Base-by-base conservation (phyloP, 2,797 vertebrate species). In the Bovichtus diacanthus region DNA sequence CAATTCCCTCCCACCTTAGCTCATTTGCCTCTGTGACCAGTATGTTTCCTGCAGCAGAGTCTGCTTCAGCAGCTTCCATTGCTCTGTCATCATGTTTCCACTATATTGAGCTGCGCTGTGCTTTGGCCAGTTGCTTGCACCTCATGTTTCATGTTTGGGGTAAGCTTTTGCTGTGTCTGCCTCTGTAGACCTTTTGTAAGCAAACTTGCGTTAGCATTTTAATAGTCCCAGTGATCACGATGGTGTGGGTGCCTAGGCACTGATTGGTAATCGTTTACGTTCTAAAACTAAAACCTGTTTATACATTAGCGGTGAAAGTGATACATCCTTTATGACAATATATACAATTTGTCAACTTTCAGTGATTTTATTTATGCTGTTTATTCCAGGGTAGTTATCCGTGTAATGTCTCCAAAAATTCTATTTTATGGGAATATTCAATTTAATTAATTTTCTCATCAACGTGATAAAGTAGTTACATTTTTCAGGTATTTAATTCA, bases 1-100 rank as follows among this genome's bases (percentile, higher is more conserved):
- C 59, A 43, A 16, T 49, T 59, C 46, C 50, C 59, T 73, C 69
- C 25, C 55, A 56, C 34, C 31, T 75, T 49, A 25, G 31, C 67
- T 44, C 11, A 15, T 81, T 84, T 80, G 23, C 36, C 62, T 59
- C 21, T 47, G 55, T 87, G 64, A 74, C 70, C 41, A 55, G 27
- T 62, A 4, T 54, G 18, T 56, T 75, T 83, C 53, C 60, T 70
- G 46, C 44, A 38, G n/a, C 38, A 53, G 46, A 43, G 47, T 70
- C 9, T 21, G 69, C 69, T 66, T 65, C 47, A 53, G 67, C 44
- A 43, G 73, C 64, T 60, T 82, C 59, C 19, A 15, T 23, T 58
- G 55, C 63, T 72, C 60, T 62, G 65, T 76, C 61, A 51, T 85
- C 80, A 74, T 67, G 53, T 89, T 85, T 88, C 78, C 49, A 59